phyloP scores from a whole-genome alignment of 2,797 vertebrate genomes.

The Gymnodraco acuticeps region DNA sequence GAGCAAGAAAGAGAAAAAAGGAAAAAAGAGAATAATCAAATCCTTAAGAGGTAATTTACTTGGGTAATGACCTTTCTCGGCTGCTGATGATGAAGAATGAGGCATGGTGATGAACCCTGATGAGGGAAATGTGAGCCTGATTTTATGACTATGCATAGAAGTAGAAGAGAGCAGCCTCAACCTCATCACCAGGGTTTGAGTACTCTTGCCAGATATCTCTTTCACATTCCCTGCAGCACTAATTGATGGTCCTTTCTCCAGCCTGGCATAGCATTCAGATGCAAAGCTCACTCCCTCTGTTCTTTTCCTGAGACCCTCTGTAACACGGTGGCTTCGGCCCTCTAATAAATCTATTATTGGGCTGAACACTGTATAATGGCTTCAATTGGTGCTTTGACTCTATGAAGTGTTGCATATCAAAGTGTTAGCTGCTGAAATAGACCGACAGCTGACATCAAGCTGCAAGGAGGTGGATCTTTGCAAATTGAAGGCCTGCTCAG shows the following conservation, averaged over 20 bases:
- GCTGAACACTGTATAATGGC: conserved; percentile 62
- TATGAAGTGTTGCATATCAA: conserved; percentile 62
- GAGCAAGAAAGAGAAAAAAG: conserved; percentile 20
- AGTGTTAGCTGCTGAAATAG: conserved; percentile 43
- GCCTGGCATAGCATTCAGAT: conserved; percentile 47
- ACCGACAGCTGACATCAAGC: conserved; percentile 39
- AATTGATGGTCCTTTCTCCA: conserved; percentile 58
- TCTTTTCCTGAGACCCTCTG: conserved; percentile 47
- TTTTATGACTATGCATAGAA: conserved; percentile 51
- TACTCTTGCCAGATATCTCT: conserved; percentile 34
- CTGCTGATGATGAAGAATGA: conserved; percentile 69
- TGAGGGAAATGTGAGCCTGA: conserved; percentile 46
- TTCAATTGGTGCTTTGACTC: conserved; percentile 60
- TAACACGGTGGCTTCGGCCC: conserved; percentile 55
- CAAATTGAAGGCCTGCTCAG: conserved; percentile 37
- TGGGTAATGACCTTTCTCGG: conserved; percentile 73
- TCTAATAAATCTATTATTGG: conserved; percentile 71
- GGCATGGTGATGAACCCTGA: conserved; percentile 57
- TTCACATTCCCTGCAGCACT: conserved; percentile 37
- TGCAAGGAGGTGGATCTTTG: conserved; percentile 20
- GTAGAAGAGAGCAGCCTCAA: conserved; percentile 24
- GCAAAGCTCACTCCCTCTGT: conserved; percentile 44
- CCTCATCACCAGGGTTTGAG: conserved; percentile 24
- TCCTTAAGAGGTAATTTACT: conserved; percentile 74
- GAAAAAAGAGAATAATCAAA: conserved; percentile 67